Evolutionary conservation across 2,888 invertebrate genomes (phyloP).

Genomic region (Galeopsomyia nigrocyanea): DNA sequence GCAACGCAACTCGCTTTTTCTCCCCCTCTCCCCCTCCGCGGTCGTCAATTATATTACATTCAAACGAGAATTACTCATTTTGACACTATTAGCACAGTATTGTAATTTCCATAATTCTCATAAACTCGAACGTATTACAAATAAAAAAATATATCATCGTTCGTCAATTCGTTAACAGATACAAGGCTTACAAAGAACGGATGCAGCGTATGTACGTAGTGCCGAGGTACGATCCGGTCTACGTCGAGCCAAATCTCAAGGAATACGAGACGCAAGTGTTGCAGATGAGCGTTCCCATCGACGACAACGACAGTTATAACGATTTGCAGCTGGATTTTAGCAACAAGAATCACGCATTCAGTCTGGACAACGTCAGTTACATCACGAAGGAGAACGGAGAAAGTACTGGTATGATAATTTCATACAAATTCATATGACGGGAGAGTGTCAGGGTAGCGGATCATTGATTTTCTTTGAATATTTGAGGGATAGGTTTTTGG

Average conservation of each 20-base stretch:
- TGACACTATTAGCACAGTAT: too few relatives aligned
- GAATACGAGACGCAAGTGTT: conserved; percentile 96
- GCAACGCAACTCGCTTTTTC: too few relatives aligned
- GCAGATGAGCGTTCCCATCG: conserved; percentile 92
- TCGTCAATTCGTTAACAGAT: conserved; percentile 74
- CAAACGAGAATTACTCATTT: too few relatives aligned
- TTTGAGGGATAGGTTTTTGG: too few relatives aligned
- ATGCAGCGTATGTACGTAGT: conserved; percentile 81
- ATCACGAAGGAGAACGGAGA: conserved; percentile 87
- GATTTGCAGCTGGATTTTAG: conserved; percentile 90
- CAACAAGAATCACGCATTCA: conserved; percentile 89
- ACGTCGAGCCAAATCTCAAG: conserved; percentile 85
- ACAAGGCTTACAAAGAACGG: conserved; percentile 89
- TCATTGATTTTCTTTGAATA: too few relatives aligned
- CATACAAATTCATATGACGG: too few relatives aligned
- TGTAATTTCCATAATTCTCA: too few relatives aligned
- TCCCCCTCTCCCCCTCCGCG: too few relatives aligned
- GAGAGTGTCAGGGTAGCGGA: too few relatives aligned
- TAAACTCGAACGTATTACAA: too few relatives aligned
- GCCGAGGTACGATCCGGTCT: conserved; percentile 78
- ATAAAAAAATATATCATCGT: too few relatives aligned
- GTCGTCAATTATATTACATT: too few relatives aligned
- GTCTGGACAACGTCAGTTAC: conserved; percentile 90
- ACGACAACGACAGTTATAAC: conserved; percentile 82
- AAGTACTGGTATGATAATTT: conserved; percentile 62